phyloP scores from a whole-genome alignment of 64 coral and sea anemone species.

The Actinia equina region DNA sequence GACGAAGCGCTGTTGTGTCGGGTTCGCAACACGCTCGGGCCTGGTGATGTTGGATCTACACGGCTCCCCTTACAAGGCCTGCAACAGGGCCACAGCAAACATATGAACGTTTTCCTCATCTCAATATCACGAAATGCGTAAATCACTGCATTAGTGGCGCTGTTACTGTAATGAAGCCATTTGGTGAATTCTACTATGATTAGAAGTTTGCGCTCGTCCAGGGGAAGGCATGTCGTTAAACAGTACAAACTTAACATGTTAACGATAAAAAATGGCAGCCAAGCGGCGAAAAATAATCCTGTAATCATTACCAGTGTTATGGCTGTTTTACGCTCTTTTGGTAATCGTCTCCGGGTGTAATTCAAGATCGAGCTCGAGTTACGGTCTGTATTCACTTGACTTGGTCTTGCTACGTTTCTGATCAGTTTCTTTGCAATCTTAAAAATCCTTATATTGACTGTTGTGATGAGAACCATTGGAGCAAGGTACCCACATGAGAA shows the following conservation, averaged over 20 bases:
- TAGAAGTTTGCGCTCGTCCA: neutral
- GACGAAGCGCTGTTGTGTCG: constrained; percentile 16
- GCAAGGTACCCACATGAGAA: constrained; percentile 56
- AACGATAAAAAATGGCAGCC: constrained; percentile 75
- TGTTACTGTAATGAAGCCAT: constrained; percentile 80
- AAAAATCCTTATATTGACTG: constrained; percentile 65
- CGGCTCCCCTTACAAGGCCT: neutral
- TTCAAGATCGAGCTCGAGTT: neutral
- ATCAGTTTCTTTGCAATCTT: constrained; percentile 54
- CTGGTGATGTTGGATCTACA: neutral
- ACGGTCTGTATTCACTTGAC: neutral
- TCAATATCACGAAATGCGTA: constrained; percentile 73
- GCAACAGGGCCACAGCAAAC: constrained; percentile 8
- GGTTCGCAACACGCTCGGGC: neutral
- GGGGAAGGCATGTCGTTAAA: constrained; percentile 30
- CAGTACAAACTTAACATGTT: constrained; percentile 55
- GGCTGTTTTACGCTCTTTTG: constrained; percentile 61
- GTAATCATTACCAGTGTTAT: constrained; percentile 67
- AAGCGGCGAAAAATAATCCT: constrained; percentile 67
- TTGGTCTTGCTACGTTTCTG: constrained; percentile 7
- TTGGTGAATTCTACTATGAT: constrained; percentile 55
- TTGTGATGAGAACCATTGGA: constrained; percentile 44
- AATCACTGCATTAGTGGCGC: constrained; percentile 66
- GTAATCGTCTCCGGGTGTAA: neutral
- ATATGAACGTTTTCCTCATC: constrained; percentile 70